Base-by-base conservation (phyloP, 2,113 vertebrate species). In the Paraplagusia blochii region DNA sequence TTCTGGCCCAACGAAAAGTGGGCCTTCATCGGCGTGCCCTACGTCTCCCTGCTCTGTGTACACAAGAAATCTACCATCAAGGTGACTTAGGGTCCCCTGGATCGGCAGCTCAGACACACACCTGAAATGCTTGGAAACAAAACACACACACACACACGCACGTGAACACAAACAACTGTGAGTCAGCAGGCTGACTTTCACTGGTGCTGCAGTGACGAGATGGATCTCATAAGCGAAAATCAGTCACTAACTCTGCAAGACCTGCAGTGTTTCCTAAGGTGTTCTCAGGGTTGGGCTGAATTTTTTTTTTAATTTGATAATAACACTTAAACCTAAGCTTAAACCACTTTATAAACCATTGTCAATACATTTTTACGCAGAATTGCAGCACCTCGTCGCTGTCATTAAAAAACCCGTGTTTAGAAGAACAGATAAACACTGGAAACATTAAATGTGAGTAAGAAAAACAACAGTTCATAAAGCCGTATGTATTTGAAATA, bases 1-100 rank as follows among this genome's bases (percentile, higher is more conserved):
- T 99, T 99, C 90, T 99, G 96, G 96, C 95, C 96, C 58, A 98
- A 92, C 11, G 97, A 99, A 87, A 95, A 91, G 39, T 99, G 96
- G 97, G 96, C 96, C 2, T 98, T 98, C 84, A 98, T 98, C 1
- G 95, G 97, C 0, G 90, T 98, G 52, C 97, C 95, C 8, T 98
- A 98, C 0, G 91, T 98, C 75, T 94, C 90, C 17, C 90, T 98
- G 2, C 94, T 99, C 61, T 99, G 92, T 1, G 93, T 92, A 34
- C 88, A 88, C 60, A 95, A 91, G 82, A 98, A 95, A 53, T 88
- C 93, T 0, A 66, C 93, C 0, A 80, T 99, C 74, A 99, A 99
- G 88, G 91, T 95, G 72, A 98, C 96, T 2, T 98, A 92, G 92
- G 43, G 47, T 44, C 17, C 36, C 16, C 19, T 0, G 4, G 19